phyloP scores from a whole-genome alignment of 2,113 vertebrate species.

The Ahaetulla prasina region DNA sequence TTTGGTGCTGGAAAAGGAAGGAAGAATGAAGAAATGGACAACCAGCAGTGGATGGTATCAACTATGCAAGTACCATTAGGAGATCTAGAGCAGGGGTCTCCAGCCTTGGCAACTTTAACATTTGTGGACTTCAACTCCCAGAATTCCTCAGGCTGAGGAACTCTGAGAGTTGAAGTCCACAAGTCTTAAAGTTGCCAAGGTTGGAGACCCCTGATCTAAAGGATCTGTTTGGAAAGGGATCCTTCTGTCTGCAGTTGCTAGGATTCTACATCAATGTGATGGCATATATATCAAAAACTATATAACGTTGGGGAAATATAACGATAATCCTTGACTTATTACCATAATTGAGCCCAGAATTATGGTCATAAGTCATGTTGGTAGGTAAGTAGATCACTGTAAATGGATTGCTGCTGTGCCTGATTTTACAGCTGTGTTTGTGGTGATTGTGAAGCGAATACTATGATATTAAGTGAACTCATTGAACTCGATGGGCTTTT shows the following conservation, averaged over 20 bases:
- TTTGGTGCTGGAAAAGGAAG: background rate
- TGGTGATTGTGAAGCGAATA: background rate
- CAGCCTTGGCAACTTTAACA: too few relatives aligned
- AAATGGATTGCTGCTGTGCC: background rate
- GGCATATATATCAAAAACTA: background rate
- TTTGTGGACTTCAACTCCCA: too few relatives aligned
- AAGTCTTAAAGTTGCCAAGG: too few relatives aligned
- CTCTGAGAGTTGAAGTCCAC: too few relatives aligned
- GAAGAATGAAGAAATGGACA: background rate
- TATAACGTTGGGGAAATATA: background rate
- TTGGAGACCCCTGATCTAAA: too few relatives aligned
- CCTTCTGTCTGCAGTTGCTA: background rate
- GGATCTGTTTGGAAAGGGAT: background rate
- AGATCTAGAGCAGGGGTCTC: too few relatives aligned
- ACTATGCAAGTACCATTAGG: background rate
- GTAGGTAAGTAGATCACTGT: background rate
- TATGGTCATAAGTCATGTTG: background rate
- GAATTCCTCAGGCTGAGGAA: too few relatives aligned
- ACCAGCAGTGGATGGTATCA: background rate
- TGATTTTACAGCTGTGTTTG: background rate
- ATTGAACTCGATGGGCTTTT: background rate
- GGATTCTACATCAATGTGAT: background rate
- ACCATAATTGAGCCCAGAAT: background rate
- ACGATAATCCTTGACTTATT: background rate
- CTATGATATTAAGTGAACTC: background rate